Conservation (phyloP, 2,888 invertebrate species). For the Stegophylla sp. region DNA sequence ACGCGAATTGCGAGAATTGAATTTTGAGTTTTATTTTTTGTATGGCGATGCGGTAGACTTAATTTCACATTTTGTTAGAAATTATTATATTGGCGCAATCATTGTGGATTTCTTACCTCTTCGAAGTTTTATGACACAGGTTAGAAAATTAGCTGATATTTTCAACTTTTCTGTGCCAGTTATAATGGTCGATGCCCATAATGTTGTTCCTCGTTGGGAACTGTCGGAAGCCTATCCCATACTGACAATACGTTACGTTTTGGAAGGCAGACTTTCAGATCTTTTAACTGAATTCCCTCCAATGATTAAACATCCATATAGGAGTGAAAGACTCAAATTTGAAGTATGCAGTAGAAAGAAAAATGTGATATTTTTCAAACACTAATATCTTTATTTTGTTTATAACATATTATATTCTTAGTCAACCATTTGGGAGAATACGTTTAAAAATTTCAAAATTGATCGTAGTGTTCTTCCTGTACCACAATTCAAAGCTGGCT, state of each 20-base stretch:
- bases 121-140: constrained; percentile 74
- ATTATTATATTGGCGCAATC: constrained; percentile 78
- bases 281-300: constrained; percentile 85
- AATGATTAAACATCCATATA: constrained; percentile 75
- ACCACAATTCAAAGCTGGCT: constrained; percentile 81
- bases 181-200: constrained; percentile 83
- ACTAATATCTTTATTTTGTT: constrained; percentile 5
- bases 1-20: constrained; percentile 74
- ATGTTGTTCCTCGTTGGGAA: constrained; percentile 87
- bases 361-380: not conserved
- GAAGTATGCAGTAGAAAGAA: constrained; percentile 64
- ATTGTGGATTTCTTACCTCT: constrained; percentile 86
- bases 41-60: constrained; percentile 73
- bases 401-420: constrained; percentile 62
- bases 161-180: constrained; percentile 60
- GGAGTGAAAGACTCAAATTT: constrained; percentile 67
- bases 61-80: constrained; percentile 74
- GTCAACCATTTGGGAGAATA: constrained; percentile 75
- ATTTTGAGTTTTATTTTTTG: constrained; percentile 80
- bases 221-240: constrained; percentile 88
- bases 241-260: constrained; percentile 84
- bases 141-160: constrained; percentile 72
- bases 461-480: constrained; percentile 77
- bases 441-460: constrained; percentile 72
- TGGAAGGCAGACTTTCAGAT: constrained; percentile 76